Evolutionary conservation across 2,113 vertebrate species (phyloP).

Genomic region (Acinonyx jubatus): DNA sequence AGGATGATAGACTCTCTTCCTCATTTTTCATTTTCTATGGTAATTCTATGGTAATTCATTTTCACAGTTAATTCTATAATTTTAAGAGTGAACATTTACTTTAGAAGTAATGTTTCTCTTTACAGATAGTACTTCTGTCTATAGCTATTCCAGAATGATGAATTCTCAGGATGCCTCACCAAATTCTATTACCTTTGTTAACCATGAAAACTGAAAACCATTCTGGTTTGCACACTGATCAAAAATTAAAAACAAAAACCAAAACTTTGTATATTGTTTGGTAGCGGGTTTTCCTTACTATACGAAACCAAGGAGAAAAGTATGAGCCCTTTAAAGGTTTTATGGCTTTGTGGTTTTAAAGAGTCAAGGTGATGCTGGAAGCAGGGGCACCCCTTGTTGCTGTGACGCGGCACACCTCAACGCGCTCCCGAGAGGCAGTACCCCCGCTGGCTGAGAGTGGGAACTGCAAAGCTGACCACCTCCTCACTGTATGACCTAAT

Average conservation of each 20-base stretch:
- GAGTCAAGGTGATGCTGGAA: background rate
- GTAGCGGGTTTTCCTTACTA: background rate
- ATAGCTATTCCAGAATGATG: background rate
- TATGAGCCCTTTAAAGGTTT: background rate
- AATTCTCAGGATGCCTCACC: background rate
- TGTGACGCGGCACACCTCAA: fast-evolving
- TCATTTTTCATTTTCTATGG: background rate
- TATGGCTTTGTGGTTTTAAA: background rate
- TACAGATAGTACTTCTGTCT: background rate
- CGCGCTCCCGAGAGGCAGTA: background rate
- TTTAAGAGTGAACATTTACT: background rate
- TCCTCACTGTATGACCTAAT: background rate
- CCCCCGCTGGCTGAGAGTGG: fast-evolving
- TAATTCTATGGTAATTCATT: too few species aligned
- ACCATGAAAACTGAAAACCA: background rate
- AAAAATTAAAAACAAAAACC: background rate
- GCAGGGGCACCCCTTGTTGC: fast-evolving
- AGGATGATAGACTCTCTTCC: background rate
- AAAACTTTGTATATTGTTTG: background rate
- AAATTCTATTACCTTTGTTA: background rate
- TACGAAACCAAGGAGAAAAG: background rate
- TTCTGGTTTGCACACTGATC: background rate
- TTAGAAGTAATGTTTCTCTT: background rate
- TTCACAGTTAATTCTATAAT: background rate
- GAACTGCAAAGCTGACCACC: background rate